These are phyloP conservation scores for Mus pahari DNA, from an alignment of 2,113 vertebrate species.

Conservation along the genomic window DNA sequence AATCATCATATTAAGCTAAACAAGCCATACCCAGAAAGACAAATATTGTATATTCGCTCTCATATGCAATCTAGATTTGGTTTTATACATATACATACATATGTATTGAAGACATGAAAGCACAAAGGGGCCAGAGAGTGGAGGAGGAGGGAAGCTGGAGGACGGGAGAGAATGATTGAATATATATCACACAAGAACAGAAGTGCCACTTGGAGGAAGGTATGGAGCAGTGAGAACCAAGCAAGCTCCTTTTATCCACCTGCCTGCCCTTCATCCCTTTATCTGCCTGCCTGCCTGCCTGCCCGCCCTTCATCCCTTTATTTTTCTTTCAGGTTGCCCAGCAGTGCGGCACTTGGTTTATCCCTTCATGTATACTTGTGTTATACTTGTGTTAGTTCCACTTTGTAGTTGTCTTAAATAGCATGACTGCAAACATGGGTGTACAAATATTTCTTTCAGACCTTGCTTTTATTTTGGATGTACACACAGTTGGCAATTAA, in stretches of 20 bases:
- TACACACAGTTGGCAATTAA: neutral
- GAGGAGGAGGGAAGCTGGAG: neutral
- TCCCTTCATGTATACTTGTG: neutral
- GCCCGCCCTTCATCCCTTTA: neutral
- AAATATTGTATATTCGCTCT: neutral
- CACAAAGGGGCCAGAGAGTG: neutral
- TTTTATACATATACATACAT: neutral
- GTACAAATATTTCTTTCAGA: conserved; percentile 23
- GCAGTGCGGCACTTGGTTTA: conserved; percentile 18
- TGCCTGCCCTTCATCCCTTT: neutral
- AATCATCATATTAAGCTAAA: neutral
- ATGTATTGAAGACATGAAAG: neutral
- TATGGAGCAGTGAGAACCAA: neutral
- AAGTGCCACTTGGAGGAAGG: neutral
- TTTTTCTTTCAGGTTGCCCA: neutral
- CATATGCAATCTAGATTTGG: neutral
- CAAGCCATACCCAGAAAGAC: neutral
- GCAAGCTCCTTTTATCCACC: neutral
- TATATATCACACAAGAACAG: neutral
- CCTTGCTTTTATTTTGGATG: conserved; percentile 7
- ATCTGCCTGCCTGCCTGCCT: neutral
- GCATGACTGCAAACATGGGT: neutral
- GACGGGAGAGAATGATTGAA: neutral
- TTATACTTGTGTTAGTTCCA: neutral
- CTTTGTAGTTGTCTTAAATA: conserved; percentile 27